Evolutionary conservation across 2,888 invertebrate genomes (phyloP), one percentile per base, ranked within the genome.

Genomic region (Orthonevra nobilis): DNA sequence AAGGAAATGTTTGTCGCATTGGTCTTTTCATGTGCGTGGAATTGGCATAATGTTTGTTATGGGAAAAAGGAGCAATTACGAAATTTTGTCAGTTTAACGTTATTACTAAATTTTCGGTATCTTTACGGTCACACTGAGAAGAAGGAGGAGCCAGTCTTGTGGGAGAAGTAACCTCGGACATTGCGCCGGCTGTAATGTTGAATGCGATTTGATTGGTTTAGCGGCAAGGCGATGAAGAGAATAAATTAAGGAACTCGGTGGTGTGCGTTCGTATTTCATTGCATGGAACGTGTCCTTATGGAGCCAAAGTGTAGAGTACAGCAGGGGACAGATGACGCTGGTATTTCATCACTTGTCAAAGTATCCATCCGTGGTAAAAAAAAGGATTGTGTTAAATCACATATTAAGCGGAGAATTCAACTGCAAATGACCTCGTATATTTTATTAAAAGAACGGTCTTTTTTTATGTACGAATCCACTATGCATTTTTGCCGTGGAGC

Each of bases 161-260:
- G 5, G 3, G 20, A 14, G 17, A 17, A 38, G n/a, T 4, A 38
- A 17, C 6, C 12, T 15, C 7, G 19, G 14, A 14, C 14, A 14
- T 34, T n/a, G 23, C n/a, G 36, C 10, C 38, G n/a, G 10, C 2
- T 6, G 17, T 3, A 40, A 54, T 54, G 17, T 17, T 28, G 19
- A 38, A 38, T 54, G 38, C 15, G 17, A 54, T 54, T 38, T 38
- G 38, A 54, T 54, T 38, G 23, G 52, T 38, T 54, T 54, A 54
- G 14, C 26, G 7, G 38, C 7, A 26, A 10, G 26, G 23, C 36
- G 23, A 23, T 23, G 20, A 42, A 2, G 12, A 42, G 10, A 42
- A 4, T 20, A 20, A 6, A 42, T 20, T 42, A 12, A 19, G 20
- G 0, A 20, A 23, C 40, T 34, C 20, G 19, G 12, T 20, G 9